Percentiles rank a stretch among this genome's conserved stretches.
Conservation (phyloP, 2,888 invertebrate species). For the Cyrtodaria siliqua region DNA sequence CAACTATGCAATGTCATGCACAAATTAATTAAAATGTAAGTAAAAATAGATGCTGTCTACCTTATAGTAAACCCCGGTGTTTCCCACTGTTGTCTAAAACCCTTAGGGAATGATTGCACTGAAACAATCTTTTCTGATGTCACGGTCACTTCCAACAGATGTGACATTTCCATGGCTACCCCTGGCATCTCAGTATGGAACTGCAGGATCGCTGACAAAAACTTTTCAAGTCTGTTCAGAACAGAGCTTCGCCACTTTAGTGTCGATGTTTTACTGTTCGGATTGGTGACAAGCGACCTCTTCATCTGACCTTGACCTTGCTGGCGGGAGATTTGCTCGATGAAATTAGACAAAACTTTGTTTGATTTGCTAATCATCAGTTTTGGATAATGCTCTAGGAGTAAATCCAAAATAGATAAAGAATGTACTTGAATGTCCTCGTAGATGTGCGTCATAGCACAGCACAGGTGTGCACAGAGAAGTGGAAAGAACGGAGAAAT, state of each 20-base stretch:
- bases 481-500: constrained; percentile 91
- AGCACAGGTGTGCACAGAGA: constrained; percentile 92
- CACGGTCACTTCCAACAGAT: neutral
- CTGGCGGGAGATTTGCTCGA: constrained; percentile 92
- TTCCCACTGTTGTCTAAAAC: constrained; percentile 47
- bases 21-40: no score
- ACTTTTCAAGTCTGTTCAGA: constrained; percentile 89
- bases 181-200: constrained; percentile 10
- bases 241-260: constrained; percentile 93
- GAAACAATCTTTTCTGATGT: neutral
- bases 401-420: constrained; percentile 91
- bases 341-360: constrained; percentile 92
- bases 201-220: constrained; percentile 80
- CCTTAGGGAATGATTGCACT: constrained; percentile 41
- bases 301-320: constrained; percentile 53
- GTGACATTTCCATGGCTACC: neutral
- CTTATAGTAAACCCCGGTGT: constrained; percentile 58
- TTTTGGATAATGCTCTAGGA: constrained; percentile 90
- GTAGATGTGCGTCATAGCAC: constrained; percentile 96
- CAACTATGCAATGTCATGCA: no score
- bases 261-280: constrained; percentile 91
- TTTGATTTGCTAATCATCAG: constrained; percentile 90
- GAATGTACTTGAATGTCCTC: constrained; percentile 94
- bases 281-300: constrained; percentile 90
- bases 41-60: no score